Base-by-base conservation (phyloP, 2,888 invertebrate species). In the Tetanocera ferruginea region DNA sequence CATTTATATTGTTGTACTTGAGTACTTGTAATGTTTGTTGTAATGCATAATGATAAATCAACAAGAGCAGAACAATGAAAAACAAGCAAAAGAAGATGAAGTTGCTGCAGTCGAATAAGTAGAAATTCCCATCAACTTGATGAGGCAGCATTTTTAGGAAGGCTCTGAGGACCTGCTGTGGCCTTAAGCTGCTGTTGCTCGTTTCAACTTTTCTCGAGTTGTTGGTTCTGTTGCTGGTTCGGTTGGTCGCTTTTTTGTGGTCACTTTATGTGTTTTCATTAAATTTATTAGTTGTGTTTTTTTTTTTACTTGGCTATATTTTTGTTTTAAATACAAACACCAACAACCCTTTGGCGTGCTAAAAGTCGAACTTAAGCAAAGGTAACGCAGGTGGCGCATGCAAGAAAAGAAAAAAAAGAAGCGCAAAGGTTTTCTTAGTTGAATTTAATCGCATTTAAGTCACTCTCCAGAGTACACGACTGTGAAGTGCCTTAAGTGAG, bases 361-460 rank as follows among this genome's bases (percentile, higher is more conserved):
- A 43, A 43, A 43, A 60, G 8, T 25, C 28, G 5, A 25, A 60
- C 4, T 5, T 25, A 60, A 25, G 19, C 23, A 60, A 25, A 60
- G 8, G 11, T 14, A 25, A 17, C 23, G 14, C 19, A 14, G 9
- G 14, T 14, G 19, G 28, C 5, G 25, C 17, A 8, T 9, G 25
- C 5, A 60, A 19, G 25, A 28, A 2, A 55, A 17, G n/a, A n/a
- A n/a, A n/a, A n/a, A n/a, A n/a, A n/a, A n/a, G n/a, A n/a, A n/a
- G n/a, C n/a, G 8, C 19, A 19, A 55, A 55, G 23, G 19, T 55
- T 55, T 55, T 28, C 5, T 28, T 23, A 71, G 52, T 55, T 71
- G 52, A 52, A 71, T 71, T 71, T 55, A 71, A 71, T 52, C 71
- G 71, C 71, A 71, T 55, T 71, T 71, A 55, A 52, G 28, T 52